These are phyloP conservation scores for Styela plicata DNA, from an alignment of 23 tunicate species.

Conservation along the genomic window DNA sequence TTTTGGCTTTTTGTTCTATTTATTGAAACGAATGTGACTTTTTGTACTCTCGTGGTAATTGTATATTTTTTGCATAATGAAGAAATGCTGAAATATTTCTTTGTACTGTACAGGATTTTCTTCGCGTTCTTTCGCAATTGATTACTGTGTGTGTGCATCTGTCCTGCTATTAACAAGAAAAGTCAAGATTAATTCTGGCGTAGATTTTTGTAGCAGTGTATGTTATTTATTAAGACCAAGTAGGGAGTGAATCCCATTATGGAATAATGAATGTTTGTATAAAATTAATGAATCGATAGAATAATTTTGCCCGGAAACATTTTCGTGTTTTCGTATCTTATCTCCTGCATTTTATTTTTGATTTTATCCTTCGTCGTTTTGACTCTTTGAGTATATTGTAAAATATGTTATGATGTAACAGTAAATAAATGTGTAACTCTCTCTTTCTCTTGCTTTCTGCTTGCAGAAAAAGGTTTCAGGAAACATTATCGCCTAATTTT, in stretches of 20 bases:
- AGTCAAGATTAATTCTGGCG: too few species aligned
- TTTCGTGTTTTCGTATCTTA: not conserved
- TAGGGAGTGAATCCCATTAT: too few species aligned
- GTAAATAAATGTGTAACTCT: not conserved
- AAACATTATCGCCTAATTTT: too few species aligned
- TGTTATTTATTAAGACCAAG: too few species aligned
- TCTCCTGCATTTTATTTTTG: not conserved
- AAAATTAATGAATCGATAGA: too few species aligned
- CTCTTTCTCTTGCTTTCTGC: too few species aligned
- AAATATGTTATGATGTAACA: not conserved
- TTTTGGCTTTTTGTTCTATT: not conserved
- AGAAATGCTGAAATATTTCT: too few species aligned
- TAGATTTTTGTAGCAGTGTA: too few species aligned
- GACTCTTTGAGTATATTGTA: not conserved
- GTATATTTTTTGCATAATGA: too few species aligned
- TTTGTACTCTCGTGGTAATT: not conserved
- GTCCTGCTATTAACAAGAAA: not conserved
- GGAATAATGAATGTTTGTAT: too few species aligned
- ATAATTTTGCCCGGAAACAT: not conserved
- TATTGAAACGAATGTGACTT: not conserved
- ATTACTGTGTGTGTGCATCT: not conserved
- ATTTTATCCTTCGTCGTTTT: not conserved
- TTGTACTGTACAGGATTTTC: not conserved
- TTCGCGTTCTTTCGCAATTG: not conserved
- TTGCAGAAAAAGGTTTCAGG: too few species aligned